These are phyloP conservation scores for Bombus confusus DNA, from an alignment of 1,140 invertebrate genomes.

Conservation along the genomic window DNA sequence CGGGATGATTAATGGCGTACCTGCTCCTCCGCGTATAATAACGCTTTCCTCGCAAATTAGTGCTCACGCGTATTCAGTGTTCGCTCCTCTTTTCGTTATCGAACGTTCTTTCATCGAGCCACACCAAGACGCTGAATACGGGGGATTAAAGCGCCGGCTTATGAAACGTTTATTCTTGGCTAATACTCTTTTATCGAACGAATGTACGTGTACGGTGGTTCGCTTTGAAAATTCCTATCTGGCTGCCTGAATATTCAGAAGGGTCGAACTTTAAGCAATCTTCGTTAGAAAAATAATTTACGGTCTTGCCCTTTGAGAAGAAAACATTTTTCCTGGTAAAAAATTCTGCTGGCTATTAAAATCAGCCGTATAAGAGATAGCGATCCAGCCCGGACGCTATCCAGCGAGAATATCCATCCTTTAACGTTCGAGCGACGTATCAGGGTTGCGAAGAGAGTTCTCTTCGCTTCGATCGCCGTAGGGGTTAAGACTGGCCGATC, in stretches of 20 bases:
- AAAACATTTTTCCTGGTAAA: neutral
- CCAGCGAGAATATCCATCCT: neutral
- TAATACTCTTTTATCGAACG: neutral
- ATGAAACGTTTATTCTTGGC: constrained; percentile 17
- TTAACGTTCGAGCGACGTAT: constrained; percentile 1
- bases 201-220: neutral
- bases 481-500: constrained; percentile 52
- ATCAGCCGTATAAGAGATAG: neutral
- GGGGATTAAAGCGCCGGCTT: constrained; percentile 9
- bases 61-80: constrained; percentile 67
- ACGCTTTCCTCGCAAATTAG: constrained; percentile 76
- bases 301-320: neutral
- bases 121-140: constrained; percentile 28
- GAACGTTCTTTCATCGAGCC: constrained; percentile 53
- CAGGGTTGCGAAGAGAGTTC: constrained; percentile 1
- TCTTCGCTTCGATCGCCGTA: neutral
- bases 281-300: constrained; percentile 14
- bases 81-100: constrained; percentile 58
- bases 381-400: constrained; percentile 1
- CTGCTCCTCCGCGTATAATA: constrained; percentile 69
- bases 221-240: neutral
- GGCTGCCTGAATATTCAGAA: neutral
- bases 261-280: neutral
- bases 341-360: neutral
- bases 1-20: constrained; percentile 72